Percentiles rank a stretch among this genome's conserved stretches.
These are phyloP conservation scores for Dynastes hyllus DNA, from an alignment of 2,888 invertebrate species.

Conservation along the genomic window DNA sequence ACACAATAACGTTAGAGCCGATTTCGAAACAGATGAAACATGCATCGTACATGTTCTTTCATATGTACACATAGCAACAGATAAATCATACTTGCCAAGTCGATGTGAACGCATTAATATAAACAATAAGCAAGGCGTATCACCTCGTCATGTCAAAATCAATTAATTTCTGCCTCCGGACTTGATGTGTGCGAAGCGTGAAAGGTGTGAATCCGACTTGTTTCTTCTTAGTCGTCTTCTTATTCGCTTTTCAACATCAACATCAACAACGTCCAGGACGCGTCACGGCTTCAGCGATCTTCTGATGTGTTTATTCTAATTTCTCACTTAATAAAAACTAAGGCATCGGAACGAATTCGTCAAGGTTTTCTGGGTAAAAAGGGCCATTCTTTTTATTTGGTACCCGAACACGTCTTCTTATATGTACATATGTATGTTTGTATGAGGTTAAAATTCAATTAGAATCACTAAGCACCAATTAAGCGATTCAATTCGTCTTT, in stretches of 20 bases:
- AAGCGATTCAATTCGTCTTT: background rate
- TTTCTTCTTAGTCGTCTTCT: too few relatives aligned
- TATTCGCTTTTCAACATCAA: slow-evolving; percentile 49
- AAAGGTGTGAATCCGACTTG: slow-evolving; percentile 58
- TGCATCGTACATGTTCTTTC: background rate
- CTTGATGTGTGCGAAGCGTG: slow-evolving; percentile 49
- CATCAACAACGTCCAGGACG: too few relatives aligned
- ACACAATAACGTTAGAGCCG: background rate
- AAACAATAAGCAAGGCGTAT: slow-evolving; percentile 56
- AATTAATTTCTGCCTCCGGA: slow-evolving; percentile 58
- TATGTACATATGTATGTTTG: background rate
- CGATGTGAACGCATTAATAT: background rate
- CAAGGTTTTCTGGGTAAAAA: slow-evolving; percentile 6
- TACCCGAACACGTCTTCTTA: background rate
- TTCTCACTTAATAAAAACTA: slow-evolving; percentile 52
- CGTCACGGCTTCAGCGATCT: too few relatives aligned
- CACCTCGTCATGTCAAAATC: slow-evolving; percentile 59
- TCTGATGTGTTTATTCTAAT: slow-evolving; percentile 56
- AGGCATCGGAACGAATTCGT: slow-evolving; percentile 30
- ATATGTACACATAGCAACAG: background rate
- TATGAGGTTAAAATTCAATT: slow-evolving; percentile 3
- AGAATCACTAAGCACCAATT: background rate
- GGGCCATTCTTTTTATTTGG: too few relatives aligned
- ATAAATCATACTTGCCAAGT: too few relatives aligned
- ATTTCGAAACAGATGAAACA: slow-evolving; percentile 2